Evolutionary conservation across 2,797 vertebrate genomes (phyloP).

Genomic region (Myotis daubentonii): DNA sequence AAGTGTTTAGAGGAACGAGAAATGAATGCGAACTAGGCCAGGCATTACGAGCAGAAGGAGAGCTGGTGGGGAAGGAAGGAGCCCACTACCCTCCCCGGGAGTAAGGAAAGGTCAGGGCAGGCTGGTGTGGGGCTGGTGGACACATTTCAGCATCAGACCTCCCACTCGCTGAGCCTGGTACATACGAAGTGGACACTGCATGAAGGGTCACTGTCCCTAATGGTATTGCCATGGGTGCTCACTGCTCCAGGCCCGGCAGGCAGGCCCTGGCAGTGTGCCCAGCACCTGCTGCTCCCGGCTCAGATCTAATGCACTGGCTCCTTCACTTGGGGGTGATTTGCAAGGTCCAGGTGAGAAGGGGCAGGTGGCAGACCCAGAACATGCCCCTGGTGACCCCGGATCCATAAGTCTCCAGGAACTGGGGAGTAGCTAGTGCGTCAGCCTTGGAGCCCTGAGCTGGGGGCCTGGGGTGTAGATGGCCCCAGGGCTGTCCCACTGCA

Average conservation of each 20-base stretch:
- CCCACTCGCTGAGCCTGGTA: neutral
- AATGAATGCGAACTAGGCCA: neutral
- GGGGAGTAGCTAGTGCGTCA: neutral
- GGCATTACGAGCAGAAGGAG: neutral
- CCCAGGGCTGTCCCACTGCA: neutral
- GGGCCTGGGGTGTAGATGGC: neutral
- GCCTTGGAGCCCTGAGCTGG: neutral
- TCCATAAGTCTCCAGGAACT: conserved; percentile 51
- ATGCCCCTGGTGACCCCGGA: conserved; percentile 23
- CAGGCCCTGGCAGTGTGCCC: neutral
- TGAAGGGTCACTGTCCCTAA: neutral
- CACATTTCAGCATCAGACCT: neutral
- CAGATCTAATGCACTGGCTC: conserved; percentile 55
- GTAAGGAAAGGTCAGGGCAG: neutral
- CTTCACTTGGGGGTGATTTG: conserved; percentile 34
- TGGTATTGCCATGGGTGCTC: neutral
- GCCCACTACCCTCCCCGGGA: neutral
- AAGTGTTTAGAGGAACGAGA: neutral
- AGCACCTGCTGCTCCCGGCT: neutral
- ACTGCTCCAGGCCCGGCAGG: neutral
- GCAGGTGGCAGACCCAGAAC: neutral
- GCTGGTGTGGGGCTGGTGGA: neutral
- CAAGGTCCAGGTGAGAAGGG: conserved; percentile 26
- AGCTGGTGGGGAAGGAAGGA: neutral
- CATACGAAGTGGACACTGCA: neutral